Base-by-base conservation (phyloP, 1,140 invertebrate species). In the Panagrolaimus sp. region DNA sequence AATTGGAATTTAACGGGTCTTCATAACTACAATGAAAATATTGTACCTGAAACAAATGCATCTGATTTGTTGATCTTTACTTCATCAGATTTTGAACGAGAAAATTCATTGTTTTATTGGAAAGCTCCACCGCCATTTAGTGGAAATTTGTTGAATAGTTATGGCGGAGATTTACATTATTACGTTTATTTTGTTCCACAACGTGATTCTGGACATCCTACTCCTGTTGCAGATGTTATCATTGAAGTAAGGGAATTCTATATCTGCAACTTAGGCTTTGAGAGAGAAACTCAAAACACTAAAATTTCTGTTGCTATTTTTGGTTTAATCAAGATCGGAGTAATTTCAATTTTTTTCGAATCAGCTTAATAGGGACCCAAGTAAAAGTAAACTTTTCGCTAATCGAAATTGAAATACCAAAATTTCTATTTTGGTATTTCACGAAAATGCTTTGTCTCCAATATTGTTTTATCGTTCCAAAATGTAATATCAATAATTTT, bases 221-320 rank as follows among this genome's bases (percentile, higher is more conserved):
- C 89, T n/a, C 87, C 86, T 2, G 89, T 89, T 13, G 90, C 92
- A 5, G 92, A 95, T 84, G 85, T 96, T 25, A 88, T 97, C 63
- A 83, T 97, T 2, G 87, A 93, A 78, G 89, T 90, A 84, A 86
- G 72, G 31, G 31, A 7, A 38, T 38, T 38, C 31, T 38, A 7
- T 4, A 38, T 38, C 31, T n/a, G n/a, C n/a, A n/a, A n/a, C n/a
- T n/a, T n/a, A n/a, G n/a, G n/a, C n/a, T n/a, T n/a, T n/a, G n/a
- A n/a, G n/a, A n/a, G n/a, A n/a, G n/a, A n/a, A n/a, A n/a, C n/a
- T n/a, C n/a, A n/a, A n/a, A n/a, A n/a, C n/a, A n/a, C n/a, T n/a
- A n/a, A n/a, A n/a, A n/a, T n/a, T n/a, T n/a, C n/a, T n/a, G n/a
- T n/a, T n/a, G n/a, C n/a, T n/a, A n/a, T n/a, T n/a, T n/a, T n/a